Evolutionary conservation across 2,113 vertebrate genomes (phyloP), one percentile per base, ranked within the genome.

Genomic region (Salvator merianae): DNA sequence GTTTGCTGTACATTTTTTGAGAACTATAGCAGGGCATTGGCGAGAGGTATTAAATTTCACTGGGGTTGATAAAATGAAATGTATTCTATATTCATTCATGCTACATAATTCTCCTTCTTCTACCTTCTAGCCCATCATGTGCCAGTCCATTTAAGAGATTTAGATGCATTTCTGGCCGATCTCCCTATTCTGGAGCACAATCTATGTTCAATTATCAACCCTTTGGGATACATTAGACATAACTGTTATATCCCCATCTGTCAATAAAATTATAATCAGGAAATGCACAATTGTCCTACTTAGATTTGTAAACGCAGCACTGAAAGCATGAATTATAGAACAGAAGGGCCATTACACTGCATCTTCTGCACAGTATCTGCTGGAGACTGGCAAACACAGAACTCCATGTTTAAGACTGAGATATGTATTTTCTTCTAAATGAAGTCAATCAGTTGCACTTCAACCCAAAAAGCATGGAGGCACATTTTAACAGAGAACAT

Each of bases 241-340:
- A 95, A 93, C 93, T 93, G 92, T 94, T 94, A 94, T 93, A 92
- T 94, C 92, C 93, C 92, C 89, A 91, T 92, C 90, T 94, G 92
- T 94, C 94, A 93, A 95, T 95, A 95, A 95, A 94, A 94, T 94
- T 90, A 95, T 94, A 90, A 93, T 94, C 86, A 86, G 0, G 18
- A 86, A 93, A 92, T 91, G 87, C 86, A 90, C 90, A 89, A 93
- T 93, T 93, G 92, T 91, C 81, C 36, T 94, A 90, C 90, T 92
- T 93, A 30, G 79, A 87, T 91, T 93, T 93, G 91, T 91, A 88
- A 93, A 93, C 84, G 90, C 90, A 84, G 89, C 86, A 53, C 1
- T 1, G 84, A 86, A 92, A 88, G 84, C 87, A 90, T 82, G 88
- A 92, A 73, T 79, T 90, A 90, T 85, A 10, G 93, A 89, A 91